These are phyloP conservation scores for Limonius californicus DNA, from an alignment of 1,140 invertebrate species.

Conservation along the genomic window DNA sequence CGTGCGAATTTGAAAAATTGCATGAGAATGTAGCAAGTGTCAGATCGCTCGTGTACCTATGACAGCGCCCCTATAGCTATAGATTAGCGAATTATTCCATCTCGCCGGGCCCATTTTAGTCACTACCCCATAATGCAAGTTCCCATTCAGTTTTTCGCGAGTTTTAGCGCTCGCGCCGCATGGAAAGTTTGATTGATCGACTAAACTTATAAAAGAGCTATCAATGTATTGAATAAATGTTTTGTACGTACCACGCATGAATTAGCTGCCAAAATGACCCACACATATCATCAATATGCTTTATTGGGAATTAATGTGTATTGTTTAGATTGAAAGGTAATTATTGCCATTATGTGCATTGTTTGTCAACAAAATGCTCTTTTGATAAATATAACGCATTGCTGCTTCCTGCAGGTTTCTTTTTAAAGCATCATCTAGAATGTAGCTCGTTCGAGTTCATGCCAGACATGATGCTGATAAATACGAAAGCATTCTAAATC, in stretches of 20 bases:
- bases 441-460: too few relatives aligned
- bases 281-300: background rate
- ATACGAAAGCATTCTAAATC: too few relatives aligned
- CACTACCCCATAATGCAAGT: conserved; percentile 25
- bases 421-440: too few relatives aligned
- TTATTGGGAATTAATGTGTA: conserved; percentile 18
- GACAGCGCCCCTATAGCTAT: conserved; percentile 28
- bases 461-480: background rate
- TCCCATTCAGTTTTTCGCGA: conserved; percentile 25
- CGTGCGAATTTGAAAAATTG: conserved; percentile 25
- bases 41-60: conserved; percentile 18
- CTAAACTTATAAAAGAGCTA: conserved; percentile 36
- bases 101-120: conserved; percentile 38
- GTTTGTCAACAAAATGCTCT: background rate
- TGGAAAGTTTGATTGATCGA: conserved; percentile 35
- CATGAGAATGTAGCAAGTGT: conserved; percentile 36
- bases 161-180: conserved; percentile 6
- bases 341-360: conserved; percentile 1
- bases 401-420: too few relatives aligned
- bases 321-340: conserved; percentile 20
- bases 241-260: conserved; percentile 29
- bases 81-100: conserved; percentile 44
- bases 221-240: conserved; percentile 39
- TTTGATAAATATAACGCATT: too few relatives aligned
- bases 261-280: conserved; percentile 41